Percentiles rank a stretch among this genome's conserved stretches.
phyloP scores from a whole-genome alignment of 1,140 invertebrate species.

The Medauroidea extradentata region DNA sequence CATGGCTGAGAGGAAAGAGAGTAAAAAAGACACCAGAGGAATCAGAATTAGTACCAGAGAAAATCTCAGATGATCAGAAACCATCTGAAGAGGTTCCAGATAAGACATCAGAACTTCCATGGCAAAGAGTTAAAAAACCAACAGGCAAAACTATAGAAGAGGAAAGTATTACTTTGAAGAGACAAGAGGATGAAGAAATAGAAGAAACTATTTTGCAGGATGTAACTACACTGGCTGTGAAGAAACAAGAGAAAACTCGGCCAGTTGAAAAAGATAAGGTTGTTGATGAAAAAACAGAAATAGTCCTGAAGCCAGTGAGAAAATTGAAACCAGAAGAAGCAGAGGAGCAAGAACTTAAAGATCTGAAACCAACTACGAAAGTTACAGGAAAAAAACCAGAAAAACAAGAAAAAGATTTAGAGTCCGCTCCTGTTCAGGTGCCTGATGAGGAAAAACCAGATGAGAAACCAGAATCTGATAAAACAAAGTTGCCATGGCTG shows the following conservation, averaged over 20 bases:
- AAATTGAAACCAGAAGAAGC: not conserved
- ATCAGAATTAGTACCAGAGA: not conserved
- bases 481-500: too few species aligned
- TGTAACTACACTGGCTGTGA: too few species aligned
- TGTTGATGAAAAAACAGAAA: constrained; percentile 19
- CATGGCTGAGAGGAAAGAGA: constrained; percentile 1
- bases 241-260: constrained; percentile 6
- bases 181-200: constrained; percentile 5
- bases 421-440: too few species aligned
- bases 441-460: too few species aligned
- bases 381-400: too few species aligned
- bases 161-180: too few species aligned
- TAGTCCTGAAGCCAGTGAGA: constrained; percentile 7
- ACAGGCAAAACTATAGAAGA: constrained; percentile 12
- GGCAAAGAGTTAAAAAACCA: constrained; percentile 19
- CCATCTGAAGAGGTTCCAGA: not conserved
- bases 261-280: not conserved
- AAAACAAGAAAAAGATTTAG: too few species aligned
- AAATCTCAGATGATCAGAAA: not conserved
- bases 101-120: not conserved
- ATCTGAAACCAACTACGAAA: too few species aligned
- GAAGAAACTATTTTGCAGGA: constrained; percentile 18
- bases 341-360: constrained; percentile 19
- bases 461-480: too few species aligned
- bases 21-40: not conserved